A percentile compares a stretch with the other conserved stretches of the same genome.
Evolutionary conservation across 2,888 invertebrate genomes (phyloP).

Genomic region (Tachina fera): DNA sequence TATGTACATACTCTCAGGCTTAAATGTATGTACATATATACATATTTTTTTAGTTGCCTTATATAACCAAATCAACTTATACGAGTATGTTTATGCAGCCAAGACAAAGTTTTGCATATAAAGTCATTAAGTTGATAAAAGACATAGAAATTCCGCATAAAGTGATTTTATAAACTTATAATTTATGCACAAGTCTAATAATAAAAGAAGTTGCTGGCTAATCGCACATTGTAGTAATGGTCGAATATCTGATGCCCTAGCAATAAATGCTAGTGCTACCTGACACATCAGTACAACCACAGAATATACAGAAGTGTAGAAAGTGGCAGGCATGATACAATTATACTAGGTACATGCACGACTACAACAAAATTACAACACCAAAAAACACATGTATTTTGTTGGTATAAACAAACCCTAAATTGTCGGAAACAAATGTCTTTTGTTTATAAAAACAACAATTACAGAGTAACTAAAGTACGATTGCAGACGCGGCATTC

Average conservation of each 20-base stretch:
- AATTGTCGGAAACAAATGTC: too few species aligned
- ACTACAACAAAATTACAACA: too few species aligned
- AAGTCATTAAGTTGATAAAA: constrained; percentile 33
- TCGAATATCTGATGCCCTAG: constrained; percentile 13
- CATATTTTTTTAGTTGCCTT: neutral
- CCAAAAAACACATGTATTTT: too few species aligned
- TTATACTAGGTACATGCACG: too few species aligned
- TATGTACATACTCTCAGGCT: too few species aligned
- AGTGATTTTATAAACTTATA: constrained; percentile 31
- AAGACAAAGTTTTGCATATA: neutral
- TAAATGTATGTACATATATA: neutral
- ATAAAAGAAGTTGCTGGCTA: neutral
- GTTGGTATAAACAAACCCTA: too few species aligned
- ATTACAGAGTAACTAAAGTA: too few species aligned
- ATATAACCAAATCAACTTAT: constrained; percentile 3
- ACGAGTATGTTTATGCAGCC: neutral
- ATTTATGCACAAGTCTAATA: constrained; percentile 34
- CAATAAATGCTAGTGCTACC: neutral
- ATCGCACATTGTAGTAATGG: neutral
- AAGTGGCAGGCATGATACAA: too few species aligned
- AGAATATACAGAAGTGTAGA: too few species aligned
- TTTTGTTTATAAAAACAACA: too few species aligned
- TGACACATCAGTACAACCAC: too few species aligned
- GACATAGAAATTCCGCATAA: neutral
- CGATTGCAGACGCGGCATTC: too few species aligned